phyloP scores from a whole-genome alignment of 2,797 vertebrate species.

The Cuculus canorus region DNA sequence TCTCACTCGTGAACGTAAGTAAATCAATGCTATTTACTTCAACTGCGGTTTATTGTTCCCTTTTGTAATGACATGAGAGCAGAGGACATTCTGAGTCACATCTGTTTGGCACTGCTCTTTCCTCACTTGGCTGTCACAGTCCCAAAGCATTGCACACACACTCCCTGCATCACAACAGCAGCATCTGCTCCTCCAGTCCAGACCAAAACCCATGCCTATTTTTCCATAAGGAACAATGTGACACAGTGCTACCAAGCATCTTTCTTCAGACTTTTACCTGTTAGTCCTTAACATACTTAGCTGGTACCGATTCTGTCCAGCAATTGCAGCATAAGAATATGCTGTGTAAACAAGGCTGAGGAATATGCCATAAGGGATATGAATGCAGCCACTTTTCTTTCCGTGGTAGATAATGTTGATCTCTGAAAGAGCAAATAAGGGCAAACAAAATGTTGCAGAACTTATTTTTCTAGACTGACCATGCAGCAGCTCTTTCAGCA shows the following conservation, averaged over 20 bases:
- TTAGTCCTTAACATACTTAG: background rate
- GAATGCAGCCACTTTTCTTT: background rate
- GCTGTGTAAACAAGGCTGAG: background rate
- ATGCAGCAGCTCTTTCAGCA: background rate
- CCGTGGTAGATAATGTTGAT: background rate
- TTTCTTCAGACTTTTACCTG: background rate
- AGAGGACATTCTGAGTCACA: fast-evolving
- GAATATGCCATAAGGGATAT: background rate
- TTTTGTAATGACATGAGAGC: background rate
- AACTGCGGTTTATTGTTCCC: background rate
- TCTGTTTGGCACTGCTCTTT: background rate
- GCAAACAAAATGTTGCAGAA: background rate
- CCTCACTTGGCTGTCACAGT: background rate
- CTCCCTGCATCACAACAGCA: fast-evolving
- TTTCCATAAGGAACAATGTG: background rate
- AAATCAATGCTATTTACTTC: background rate
- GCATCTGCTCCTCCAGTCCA: background rate
- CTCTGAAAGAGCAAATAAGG: background rate
- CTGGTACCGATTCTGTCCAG: background rate
- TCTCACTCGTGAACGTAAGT: background rate
- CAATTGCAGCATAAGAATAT: background rate
- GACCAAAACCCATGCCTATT: background rate
- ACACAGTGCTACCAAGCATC: background rate
- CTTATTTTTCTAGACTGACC: background rate
- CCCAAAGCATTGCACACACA: fast-evolving